Base-by-base conservation (phyloP, 1,140 invertebrate genomes). In the Sesamia nonagrioides region DNA sequence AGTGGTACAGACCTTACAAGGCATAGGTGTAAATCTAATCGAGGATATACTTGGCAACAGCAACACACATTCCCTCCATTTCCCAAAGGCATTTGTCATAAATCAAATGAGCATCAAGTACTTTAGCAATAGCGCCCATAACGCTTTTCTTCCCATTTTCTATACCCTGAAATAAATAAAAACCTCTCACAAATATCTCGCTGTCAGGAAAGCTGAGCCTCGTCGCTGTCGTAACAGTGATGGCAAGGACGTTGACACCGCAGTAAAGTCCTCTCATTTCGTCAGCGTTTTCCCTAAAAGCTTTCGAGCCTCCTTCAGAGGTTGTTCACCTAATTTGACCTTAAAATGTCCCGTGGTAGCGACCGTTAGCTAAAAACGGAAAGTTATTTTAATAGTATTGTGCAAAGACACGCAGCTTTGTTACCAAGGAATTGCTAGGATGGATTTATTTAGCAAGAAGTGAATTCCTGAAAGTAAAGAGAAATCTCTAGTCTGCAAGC, bases 321-420 rank as follows among this genome's bases (percentile, higher is more conserved):
- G 61, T 66, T 17, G 37, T 60, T 66, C 37, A 42, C 37, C 61
- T 42, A 11, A 0, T 66, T 37, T 42, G 61, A 66, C 61, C 61
- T 66, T 66, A 66, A 66, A 66, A 42, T 66, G 61, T 66, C 61
- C 61, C 61, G 61, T 66, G 61, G 42, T 66, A 17, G n/a, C n/a
- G 60, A 63, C 9, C 60, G 60, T 63, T 63, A 63, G 60, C 60
- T 40, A 63, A 63, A 63, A 63, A 63, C 37, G 15, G 61, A 66
- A 66, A 66, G 42, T 66, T 42, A 66, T 66, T 37, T 42, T 27
- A 58, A 18, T 21, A 18, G 37, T 66, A 66, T 66, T 40, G 37
- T 21, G 3, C 4, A 13, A 4, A 18, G 9, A 18, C 60, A 63
- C 60, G 60, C 60, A 18, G 17, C 15, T 18, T 27, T 63, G 60